Percentiles rank a stretch among this genome's conserved stretches.
Conservation (phyloP, 2,113 vertebrate species). For the Empidonax alnorum region DNA sequence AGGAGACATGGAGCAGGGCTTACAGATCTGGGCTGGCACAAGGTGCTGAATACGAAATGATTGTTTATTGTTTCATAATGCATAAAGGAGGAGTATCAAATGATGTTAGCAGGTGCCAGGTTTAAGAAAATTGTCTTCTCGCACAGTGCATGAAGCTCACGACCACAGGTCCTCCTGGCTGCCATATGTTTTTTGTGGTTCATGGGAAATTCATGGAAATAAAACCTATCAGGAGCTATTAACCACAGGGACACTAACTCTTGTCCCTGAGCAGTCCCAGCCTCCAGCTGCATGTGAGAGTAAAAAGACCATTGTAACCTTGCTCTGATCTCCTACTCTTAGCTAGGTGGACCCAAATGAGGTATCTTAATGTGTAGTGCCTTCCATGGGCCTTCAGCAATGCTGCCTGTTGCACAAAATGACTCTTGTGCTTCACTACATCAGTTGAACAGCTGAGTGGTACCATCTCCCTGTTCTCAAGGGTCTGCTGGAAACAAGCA, state of each 20-base stretch:
- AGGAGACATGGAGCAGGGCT: not conserved
- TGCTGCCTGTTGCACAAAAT: rapidly evolving
- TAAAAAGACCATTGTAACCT: not conserved
- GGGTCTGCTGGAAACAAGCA: not conserved
- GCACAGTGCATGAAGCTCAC: not conserved
- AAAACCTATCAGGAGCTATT: not conserved
- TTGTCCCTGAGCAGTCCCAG: not conserved
- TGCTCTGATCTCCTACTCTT: not conserved
- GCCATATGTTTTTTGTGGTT: conserved; percentile 7
- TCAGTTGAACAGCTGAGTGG: not conserved
- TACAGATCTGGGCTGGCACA: not conserved
- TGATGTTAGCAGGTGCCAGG: not conserved
- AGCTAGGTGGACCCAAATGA: not conserved
- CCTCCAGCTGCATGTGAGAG: not conserved
- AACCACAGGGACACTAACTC: not conserved
- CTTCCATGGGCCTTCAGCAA: not conserved
- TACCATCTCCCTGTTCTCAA: not conserved
- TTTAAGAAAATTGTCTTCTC: conserved; percentile 7
- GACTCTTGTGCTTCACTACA: not conserved
- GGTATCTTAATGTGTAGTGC: not conserved
- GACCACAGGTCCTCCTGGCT: conserved; percentile 9
- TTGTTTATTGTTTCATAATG: conserved; percentile 46
- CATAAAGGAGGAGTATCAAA: conserved; percentile 41
- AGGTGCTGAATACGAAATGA: not conserved
- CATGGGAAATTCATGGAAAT: conserved; percentile 5